phyloP scores from a whole-genome alignment of 2,113 vertebrate genomes.

The Myanophis thanlyinensis region DNA sequence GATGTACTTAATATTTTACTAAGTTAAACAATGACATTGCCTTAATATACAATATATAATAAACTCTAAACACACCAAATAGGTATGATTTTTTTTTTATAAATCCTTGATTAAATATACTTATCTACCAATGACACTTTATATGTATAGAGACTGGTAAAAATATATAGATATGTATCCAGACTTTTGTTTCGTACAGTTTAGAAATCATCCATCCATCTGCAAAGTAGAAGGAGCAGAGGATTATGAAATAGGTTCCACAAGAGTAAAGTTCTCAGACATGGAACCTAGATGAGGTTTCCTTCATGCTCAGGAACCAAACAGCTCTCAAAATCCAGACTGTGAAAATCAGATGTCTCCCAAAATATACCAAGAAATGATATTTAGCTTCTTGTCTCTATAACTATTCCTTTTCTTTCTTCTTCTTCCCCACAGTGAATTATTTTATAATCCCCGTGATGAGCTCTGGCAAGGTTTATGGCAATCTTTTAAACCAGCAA shows the following conservation, averaged over 20 bases:
- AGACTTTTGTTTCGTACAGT: conserved; percentile 52
- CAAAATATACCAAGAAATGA: conserved; percentile 39
- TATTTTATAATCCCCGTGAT: conserved; percentile 24
- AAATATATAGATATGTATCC: conserved; percentile 64
- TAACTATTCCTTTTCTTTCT: conserved; percentile 33
- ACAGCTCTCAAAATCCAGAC: conserved; percentile 22
- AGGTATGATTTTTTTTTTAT: conserved; percentile 58
- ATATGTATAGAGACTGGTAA: conserved; percentile 59
- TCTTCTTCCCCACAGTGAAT: not conserved
- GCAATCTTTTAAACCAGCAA: conserved; percentile 47
- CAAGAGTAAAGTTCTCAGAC: conserved; percentile 49
- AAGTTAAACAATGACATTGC: conserved; percentile 53
- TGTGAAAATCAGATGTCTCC: conserved; percentile 47
- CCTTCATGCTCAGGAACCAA: conserved; percentile 6
- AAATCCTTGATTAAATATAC: conserved; percentile 64
- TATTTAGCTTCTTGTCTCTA: conserved; percentile 38
- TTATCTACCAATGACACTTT: conserved; percentile 55
- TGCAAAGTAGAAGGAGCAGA: conserved; percentile 22
- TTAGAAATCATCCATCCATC: conserved; percentile 46
- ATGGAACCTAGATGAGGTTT: conserved; percentile 38
- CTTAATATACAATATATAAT: conserved; percentile 64
- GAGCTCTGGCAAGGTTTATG: conserved; percentile 11
- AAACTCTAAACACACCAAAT: conserved; percentile 65
- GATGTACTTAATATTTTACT: conserved; percentile 50
- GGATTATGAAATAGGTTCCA: conserved; percentile 46